Base-by-base conservation (phyloP, 2,113 vertebrate species). In the Gila orcuttii region DNA sequence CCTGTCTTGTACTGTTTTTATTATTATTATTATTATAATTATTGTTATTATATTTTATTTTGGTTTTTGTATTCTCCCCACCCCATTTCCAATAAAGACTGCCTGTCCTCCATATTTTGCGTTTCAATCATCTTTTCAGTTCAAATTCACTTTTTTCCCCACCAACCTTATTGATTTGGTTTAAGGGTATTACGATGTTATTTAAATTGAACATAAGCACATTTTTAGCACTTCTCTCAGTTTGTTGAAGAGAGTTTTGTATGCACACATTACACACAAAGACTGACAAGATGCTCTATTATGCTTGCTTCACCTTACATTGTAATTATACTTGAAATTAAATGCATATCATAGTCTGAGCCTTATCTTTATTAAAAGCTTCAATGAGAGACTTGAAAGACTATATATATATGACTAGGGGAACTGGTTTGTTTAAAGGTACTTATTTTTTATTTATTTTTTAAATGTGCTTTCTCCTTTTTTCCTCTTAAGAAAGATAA, bases 11-110 rank as follows among this genome's bases (percentile, higher is more conserved):
- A 79, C 91, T 94, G 90, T 94, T 94, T 94, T 94, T 95, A 91
- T 95, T 94, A 91, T 93, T 89, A 59, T 91, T 42, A 71, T 69
- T 4, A 68, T 73, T 91, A 85, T 91, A 80, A 81, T 88, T 93
- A 93, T 93, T 82, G 62, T 69, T 95, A 91, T 94, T 95, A 90
- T 91, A 88, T 90, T 92, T 94, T 94, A 93, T 94, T 95, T 92
- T 90, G 89, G 81, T 93, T 94, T 95, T 95, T 95, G 92, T 94
- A 93, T 94, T 92, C 91, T 93, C 91, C 89, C 91, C 84, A 90
- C 88, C 88, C 88, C 82, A 90, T 93, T 95, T 95, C 93, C 93
- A 95, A 96, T 96, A 95, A 96, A 96, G 93, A 94, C 91, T 94
- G 93, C 93, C 94, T 96, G 93, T 94, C 95, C 93, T 95, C 80